Base-by-base conservation (phyloP, 2,113 vertebrate genomes). In the Muntiacus muntjak region DNA sequence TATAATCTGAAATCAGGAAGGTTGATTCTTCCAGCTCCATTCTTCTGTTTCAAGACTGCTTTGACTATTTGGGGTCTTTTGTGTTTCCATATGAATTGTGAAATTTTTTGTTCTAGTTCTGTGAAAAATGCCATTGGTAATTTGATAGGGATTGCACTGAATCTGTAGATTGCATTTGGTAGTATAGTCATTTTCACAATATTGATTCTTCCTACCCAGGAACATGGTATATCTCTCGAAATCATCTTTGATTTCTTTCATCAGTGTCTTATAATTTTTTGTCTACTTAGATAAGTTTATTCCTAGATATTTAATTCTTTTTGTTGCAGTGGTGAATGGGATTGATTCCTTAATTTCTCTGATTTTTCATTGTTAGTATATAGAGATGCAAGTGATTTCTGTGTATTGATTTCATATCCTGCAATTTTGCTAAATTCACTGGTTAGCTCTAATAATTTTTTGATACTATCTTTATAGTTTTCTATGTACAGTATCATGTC, bases 91-190 rank as follows among this genome's bases (percentile, higher is more conserved):
- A 71, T 19, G 64, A 71, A 71, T 21, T 71, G 64, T 36, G 64
- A 71, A 71, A 12, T 12, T 71, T 71, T 36, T 36, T 71, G 19
- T 71, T 71, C 64, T 71, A 71, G 19, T 36, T 71, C n/a, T 1
- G 1, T 36, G 64, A 71, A 71, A 71, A 71, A 36, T 36, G 64
- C 64, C 64, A 1, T 23, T 71, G n/a, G 64, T 23, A 71, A 71
- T 23, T 71, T 71, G n/a, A 36, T 11, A 71, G n/a, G n/a, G 9
- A 12, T 36, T 0, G 0, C 19, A 36, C 0, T 36, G 64, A 71
- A 71, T 36, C n/a, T 36, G 9, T 71, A 36, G n/a, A 36, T 36
- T 71, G 64, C n/a, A 36, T 71, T 71, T 71, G 64, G n/a, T 36
- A 71, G 9, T 36, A 71, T 23, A 71, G 64, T 36, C n/a, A 71